Conservation (phyloP, 2,113 vertebrate species). For the Paradoxurus hermaphroditus region DNA sequence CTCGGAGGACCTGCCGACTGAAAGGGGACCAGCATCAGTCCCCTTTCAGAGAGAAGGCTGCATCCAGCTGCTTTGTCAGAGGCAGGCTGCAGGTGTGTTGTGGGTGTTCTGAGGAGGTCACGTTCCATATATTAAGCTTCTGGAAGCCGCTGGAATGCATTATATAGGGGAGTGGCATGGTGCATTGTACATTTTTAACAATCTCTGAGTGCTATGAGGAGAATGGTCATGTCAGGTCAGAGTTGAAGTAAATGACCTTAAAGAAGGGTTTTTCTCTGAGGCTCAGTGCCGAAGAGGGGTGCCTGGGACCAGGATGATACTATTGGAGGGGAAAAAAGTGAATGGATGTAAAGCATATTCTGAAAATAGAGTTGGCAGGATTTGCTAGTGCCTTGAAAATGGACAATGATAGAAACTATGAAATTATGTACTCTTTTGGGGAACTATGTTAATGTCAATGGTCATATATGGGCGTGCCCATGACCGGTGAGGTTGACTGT, state of each 20-base stretch:
- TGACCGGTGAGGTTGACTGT: neutral
- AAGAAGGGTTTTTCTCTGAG: neutral
- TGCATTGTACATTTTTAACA: neutral
- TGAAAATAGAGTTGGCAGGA: neutral
- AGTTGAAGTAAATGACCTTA: neutral
- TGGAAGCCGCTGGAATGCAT: neutral
- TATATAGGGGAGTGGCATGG: too few species aligned
- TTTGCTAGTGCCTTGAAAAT: neutral
- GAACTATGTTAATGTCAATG: neutral
- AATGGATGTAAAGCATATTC: neutral
- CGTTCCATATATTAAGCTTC: neutral
- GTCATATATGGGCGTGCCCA: neutral
- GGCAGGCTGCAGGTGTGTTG: neutral
- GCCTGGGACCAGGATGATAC: neutral
- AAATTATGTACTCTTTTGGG: neutral
- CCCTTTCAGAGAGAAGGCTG: neutral
- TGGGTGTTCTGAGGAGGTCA: neutral
- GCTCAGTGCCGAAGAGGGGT: neutral
- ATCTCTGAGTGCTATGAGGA: neutral
- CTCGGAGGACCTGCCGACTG: neutral
- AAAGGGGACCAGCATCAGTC: neutral
- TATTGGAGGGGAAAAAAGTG: neutral
- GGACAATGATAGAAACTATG: neutral
- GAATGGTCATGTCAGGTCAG: neutral
- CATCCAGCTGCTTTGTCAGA: neutral